Evolutionary conservation across 2,797 vertebrate species (phyloP).

Genomic region (Gila robusta): DNA sequence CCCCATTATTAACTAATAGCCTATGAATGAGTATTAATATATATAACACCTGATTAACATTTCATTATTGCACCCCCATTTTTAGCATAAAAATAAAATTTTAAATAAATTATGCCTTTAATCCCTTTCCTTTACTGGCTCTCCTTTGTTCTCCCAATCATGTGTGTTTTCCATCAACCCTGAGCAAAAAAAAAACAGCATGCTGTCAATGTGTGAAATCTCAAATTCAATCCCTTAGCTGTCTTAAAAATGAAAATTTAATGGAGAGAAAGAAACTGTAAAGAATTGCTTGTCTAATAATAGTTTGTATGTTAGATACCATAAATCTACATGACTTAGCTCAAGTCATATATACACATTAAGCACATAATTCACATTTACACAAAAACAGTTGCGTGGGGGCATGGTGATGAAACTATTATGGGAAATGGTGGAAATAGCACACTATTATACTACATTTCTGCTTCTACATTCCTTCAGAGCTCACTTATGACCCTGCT

Average conservation of each 20-base stretch:
- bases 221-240: not conserved
- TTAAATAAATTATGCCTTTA: not conserved
- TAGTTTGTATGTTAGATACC: not conserved
- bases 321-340: not conserved
- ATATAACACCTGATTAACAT: not conserved
- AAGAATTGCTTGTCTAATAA: not conserved
- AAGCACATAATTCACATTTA: not conserved
- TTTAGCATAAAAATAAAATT: not conserved
- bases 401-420: not conserved
- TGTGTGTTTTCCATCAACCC: not conserved
- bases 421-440: not conserved
- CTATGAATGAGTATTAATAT: not conserved
- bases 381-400: not conserved
- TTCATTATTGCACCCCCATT: not conserved
- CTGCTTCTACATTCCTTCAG: not conserved
- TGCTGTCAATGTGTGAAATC: not conserved
- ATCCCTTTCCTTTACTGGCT: not conserved
- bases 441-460: not conserved
- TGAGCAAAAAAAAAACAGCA: not conserved
- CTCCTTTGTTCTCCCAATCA: not conserved
- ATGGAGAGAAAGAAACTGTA: not conserved
- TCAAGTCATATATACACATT: not conserved
- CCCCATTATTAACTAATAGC: not conserved
- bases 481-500: not conserved
- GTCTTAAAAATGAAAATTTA: slow-evolving; percentile 8